phyloP scores from a whole-genome alignment of 35 echinoderm and acorn worm genomes.

The Strongylocentrotus purpuratus region DNA sequence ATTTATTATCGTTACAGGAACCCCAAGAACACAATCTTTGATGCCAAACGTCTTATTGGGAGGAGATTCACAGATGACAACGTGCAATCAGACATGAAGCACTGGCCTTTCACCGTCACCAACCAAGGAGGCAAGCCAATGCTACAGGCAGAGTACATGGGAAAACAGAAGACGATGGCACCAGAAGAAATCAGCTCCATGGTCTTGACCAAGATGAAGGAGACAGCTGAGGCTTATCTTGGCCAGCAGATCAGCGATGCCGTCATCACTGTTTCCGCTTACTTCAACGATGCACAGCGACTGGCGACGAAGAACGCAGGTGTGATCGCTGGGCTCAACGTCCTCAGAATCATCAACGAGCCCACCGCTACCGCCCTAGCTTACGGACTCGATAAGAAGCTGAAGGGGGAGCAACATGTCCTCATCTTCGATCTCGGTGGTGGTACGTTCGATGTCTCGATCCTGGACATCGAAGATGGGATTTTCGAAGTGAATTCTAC shows the following conservation, averaged over 20 bases:
- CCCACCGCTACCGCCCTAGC: constrained; percentile 90
- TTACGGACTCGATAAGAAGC: constrained; percentile 89
- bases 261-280: constrained; percentile 91
- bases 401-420: constrained; percentile 71
- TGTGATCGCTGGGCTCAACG: constrained; percentile 89
- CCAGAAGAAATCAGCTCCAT: constrained; percentile 92
- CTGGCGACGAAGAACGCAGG: constrained; percentile 95
- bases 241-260: constrained; percentile 68
- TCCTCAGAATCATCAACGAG: constrained; percentile 94
- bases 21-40: constrained; percentile 92
- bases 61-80: constrained; percentile 68
- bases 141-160: constrained; percentile 74
- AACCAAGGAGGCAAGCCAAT: constrained; percentile 75
- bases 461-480: constrained; percentile 66
- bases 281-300: constrained; percentile 92
- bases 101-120: constrained; percentile 83
- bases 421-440: constrained; percentile 88
- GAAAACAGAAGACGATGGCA: constrained; percentile 77
- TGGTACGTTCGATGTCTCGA: constrained; percentile 80
- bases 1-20: constrained; percentile 49
- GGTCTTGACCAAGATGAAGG: constrained; percentile 85
- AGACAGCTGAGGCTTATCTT: constrained; percentile 80
- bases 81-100: constrained; percentile 83
- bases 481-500: constrained; percentile 76
- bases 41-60: constrained; percentile 95